Base-by-base conservation (phyloP, 92 coral and sea anemone genomes). In the Umimayanthus chanpuru region DNA sequence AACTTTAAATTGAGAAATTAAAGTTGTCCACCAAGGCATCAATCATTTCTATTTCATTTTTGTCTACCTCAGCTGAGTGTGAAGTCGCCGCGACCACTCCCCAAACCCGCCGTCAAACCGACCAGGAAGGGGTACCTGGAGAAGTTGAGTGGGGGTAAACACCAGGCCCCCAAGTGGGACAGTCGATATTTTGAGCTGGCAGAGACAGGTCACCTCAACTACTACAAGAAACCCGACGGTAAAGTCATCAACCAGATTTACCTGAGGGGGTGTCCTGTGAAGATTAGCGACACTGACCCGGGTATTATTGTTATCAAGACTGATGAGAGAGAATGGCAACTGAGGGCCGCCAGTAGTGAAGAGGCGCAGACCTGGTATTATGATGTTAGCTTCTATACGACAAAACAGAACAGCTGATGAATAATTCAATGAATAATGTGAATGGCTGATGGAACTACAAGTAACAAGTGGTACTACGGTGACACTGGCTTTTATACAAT, bases 121-220 rank as follows among this genome's bases (percentile, higher is more conserved):
- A 97, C 98, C 67, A 91, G 92, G 25, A 90, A 91, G 75, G 99
- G 99, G 26, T 91, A 89, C 79, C 89, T 97, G 4, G 94, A 91
- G 23, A 97, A 97, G 81, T 90, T 97, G 30, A 97, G 99, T 74
- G 99, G 99, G 3, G 99, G 99, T 8, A 97, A 92, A 86, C 99
- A 97, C 90, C 92, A 92, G 73, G 77, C 94, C 5, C 94, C 92
- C 32, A 97, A 97, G 58, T 97, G 99, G 99, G 99, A 97, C 92
- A 81, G 89, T 85, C 91, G 99, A 85, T 94, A 95, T 89, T 97
- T 97, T 86, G 99, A 97, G 77, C 94, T 97, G 38, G 88, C 95
- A 14, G 94, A 94, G 23, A 85, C 96, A 6, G 99, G 99, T 0
- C 94, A 97, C 70, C 91, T 97, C 21, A 89, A 95, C 85, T 95